Conservation (phyloP, 1,140 invertebrate species). For the Brachionus koreanus region DNA sequence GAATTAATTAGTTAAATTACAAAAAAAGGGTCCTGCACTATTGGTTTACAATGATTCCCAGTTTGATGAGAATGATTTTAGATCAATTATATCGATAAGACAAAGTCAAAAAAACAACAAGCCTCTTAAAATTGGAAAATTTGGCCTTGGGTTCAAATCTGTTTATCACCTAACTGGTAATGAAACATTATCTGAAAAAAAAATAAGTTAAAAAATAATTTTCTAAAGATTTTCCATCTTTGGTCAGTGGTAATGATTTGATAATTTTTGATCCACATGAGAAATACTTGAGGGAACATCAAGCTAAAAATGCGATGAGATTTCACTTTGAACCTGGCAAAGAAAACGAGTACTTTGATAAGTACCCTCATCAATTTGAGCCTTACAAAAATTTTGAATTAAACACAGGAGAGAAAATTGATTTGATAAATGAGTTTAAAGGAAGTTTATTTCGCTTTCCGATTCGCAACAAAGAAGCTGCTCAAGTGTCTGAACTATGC, state of each 20-base stretch:
- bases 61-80: conserved; percentile 51
- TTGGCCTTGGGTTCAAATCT: conserved; percentile 53
- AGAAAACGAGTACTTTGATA: not conserved
- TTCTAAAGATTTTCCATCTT: conserved; percentile 50
- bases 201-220: not conserved
- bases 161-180: conserved; percentile 53
- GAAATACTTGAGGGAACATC: conserved; percentile 11
- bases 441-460: conserved; percentile 47
- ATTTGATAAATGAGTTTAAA: conserved; percentile 38
- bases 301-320: not conserved
- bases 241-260: conserved; percentile 49
- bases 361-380: conserved; percentile 18
- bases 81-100: conserved; percentile 52
- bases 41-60: conserved; percentile 52
- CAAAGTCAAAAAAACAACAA: conserved; percentile 50
- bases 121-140: conserved; percentile 51
- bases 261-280: conserved; percentile 50
- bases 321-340: not conserved
- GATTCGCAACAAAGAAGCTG: conserved; percentile 46
- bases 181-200: not conserved
- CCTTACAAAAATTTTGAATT: conserved; percentile 26
- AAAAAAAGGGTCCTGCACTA: conserved; percentile 50
- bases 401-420: not conserved
- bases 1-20: conserved; percentile 29
- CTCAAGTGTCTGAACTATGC: conserved; percentile 44